Percentiles rank a stretch among this genome's conserved stretches.
phyloP scores from a whole-genome alignment of 2,888 invertebrate species.

The Caprella mutica region DNA sequence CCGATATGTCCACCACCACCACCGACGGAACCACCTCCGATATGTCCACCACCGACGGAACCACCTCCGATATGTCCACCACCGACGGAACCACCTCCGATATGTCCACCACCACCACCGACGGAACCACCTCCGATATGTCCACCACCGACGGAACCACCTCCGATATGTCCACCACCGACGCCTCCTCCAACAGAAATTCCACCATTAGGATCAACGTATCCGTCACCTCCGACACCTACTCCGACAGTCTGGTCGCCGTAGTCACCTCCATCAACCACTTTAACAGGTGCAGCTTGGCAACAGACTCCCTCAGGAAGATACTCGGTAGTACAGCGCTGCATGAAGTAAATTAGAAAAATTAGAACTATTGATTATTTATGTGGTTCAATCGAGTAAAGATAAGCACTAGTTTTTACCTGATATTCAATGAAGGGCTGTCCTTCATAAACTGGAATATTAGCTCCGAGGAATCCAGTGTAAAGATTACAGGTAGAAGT shows the following conservation, averaged over 20 bases:
- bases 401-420: too few species aligned
- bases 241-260: background rate
- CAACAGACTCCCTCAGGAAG: conserved; percentile 1
- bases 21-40: background rate
- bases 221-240: background rate
- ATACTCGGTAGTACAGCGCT: conserved; percentile 8
- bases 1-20: background rate
- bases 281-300: background rate
- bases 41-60: background rate
- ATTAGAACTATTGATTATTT: too few species aligned
- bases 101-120: background rate
- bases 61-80: background rate
- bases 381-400: too few species aligned
- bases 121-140: background rate
- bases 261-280: background rate
- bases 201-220: too few species aligned
- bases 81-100: background rate
- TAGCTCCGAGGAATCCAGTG: conserved; percentile 11
- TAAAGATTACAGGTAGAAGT: conserved; percentile 6
- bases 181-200: background rate
- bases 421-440: conserved; percentile 2
- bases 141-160: background rate
- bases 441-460: conserved; percentile 1
- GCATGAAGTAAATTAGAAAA: background rate
- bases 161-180: background rate